These are phyloP conservation scores for Dioctria rufipes DNA, from an alignment of 2,888 invertebrate genomes.

Conservation along the genomic window DNA sequence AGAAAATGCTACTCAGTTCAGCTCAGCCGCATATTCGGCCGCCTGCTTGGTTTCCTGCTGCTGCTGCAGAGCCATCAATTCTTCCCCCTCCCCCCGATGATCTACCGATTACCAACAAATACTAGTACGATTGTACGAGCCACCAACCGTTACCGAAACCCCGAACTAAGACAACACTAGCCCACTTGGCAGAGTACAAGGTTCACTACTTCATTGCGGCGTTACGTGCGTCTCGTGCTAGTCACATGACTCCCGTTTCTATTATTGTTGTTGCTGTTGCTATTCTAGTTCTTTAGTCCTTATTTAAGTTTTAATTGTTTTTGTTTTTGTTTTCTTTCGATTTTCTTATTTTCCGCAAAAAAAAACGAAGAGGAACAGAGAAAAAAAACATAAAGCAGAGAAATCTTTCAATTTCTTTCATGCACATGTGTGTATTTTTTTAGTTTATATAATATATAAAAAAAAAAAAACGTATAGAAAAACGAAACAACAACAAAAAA, in stretches of 20 bases:
- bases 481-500: too few species aligned
- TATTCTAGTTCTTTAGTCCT: constrained; percentile 59
- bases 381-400: constrained; percentile 7
- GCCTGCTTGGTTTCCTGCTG: too few species aligned
- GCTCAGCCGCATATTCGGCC: constrained; percentile 55
- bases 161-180: constrained; percentile 46
- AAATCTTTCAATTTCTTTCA: background rate
- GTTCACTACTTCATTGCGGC: constrained; percentile 69
- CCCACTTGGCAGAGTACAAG: constrained; percentile 59
- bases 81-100: background rate
- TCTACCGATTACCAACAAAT: background rate
- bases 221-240: constrained; percentile 72
- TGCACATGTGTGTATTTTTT: constrained; percentile 30
- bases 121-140: background rate
- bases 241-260: constrained; percentile 62
- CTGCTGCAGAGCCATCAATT: constrained; percentile 57
- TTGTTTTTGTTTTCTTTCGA: constrained; percentile 6
- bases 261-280: constrained; percentile 51
- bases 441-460: background rate
- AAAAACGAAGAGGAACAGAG: background rate
- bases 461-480: too few species aligned
- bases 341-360: constrained; percentile 39
- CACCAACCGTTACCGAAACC: background rate
- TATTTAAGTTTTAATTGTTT: constrained; percentile 55
- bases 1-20: constrained; percentile 39